Conservation (phyloP, 2,888 invertebrate species). For the Dastarcus helophoroides region DNA sequence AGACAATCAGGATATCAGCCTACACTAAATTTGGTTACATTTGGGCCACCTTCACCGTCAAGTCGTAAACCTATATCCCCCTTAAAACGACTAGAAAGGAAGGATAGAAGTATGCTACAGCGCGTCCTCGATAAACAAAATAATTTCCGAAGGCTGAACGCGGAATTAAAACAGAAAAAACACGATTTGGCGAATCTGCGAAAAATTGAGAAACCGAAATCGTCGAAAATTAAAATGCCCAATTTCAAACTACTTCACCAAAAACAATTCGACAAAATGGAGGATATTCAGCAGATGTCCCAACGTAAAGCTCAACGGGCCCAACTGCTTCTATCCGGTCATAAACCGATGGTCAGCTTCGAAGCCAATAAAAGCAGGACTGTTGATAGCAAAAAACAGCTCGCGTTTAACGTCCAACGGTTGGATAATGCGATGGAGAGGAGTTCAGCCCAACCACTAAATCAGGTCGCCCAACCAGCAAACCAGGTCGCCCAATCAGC, state of each 20-base stretch:
- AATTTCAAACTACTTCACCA: conserved; percentile 59
- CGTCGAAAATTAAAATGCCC: conserved; percentile 46
- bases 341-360: conserved; percentile 17
- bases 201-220: too few relatives aligned
- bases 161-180: too few relatives aligned
- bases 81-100: too few relatives aligned
- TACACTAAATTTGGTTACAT: conserved; percentile 3
- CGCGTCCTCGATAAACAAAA: too few relatives aligned
- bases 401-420: conserved; percentile 1
- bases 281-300: conserved; percentile 53
- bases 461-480: neutral
- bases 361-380: conserved; percentile 3
- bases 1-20: conserved; percentile 1
- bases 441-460: neutral
- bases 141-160: too few relatives aligned
- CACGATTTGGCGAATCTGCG: too few relatives aligned
- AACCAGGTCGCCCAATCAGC: neutral
- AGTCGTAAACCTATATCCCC: conserved; percentile 6
- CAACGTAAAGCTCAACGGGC: conserved; percentile 39
- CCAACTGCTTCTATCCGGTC: conserved; percentile 30
- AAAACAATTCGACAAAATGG: conserved; percentile 53
- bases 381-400: neutral
- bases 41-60: conserved; percentile 3
- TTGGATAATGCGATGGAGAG: too few relatives aligned
- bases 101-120: too few relatives aligned